Percentiles rank a stretch among this genome's conserved stretches.
These are phyloP conservation scores for Clistopyga incitator DNA, from an alignment of 2,888 invertebrate species.

Conservation along the genomic window DNA sequence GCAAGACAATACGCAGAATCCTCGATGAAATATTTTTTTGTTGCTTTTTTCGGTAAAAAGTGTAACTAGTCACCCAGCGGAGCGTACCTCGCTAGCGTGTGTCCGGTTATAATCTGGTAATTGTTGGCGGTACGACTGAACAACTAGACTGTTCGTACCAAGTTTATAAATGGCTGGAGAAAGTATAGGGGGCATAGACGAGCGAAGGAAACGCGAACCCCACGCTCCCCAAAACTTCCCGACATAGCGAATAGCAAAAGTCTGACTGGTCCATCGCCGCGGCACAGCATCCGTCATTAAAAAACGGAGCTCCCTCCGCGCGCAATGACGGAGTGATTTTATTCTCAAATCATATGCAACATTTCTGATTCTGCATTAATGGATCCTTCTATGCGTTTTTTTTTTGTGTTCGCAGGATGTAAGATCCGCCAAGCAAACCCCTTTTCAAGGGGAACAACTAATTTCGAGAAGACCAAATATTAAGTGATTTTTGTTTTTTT, in stretches of 20 bases:
- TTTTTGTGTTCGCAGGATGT: no score
- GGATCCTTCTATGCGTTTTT: not conserved
- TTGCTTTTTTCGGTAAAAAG: conserved; percentile 28
- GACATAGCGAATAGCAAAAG: not conserved
- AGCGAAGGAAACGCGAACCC: conserved; percentile 62
- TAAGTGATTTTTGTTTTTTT: no score
- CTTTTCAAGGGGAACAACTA: no score
- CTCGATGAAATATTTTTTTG: not conserved
- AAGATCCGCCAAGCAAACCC: no score
- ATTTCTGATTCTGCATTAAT: not conserved
- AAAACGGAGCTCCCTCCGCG: not conserved
- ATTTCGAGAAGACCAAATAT: no score
- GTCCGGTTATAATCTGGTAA: conserved; percentile 71
- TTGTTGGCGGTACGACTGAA: conserved; percentile 80
- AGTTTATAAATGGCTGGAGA: conserved; percentile 83
- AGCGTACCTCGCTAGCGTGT: conserved; percentile 56
- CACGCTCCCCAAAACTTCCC: conserved; percentile 70
- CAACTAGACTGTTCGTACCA: conserved; percentile 76
- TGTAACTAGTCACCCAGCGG: conserved; percentile 12
- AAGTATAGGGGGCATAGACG: conserved; percentile 75
- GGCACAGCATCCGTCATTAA: not conserved
- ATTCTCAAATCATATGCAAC: not conserved
- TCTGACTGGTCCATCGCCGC: not conserved
- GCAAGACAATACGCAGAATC: not conserved
- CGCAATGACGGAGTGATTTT: not conserved